These are phyloP conservation scores for Danio aesculapii DNA, from an alignment of 2,797 vertebrate genomes.

Conservation along the genomic window DNA sequence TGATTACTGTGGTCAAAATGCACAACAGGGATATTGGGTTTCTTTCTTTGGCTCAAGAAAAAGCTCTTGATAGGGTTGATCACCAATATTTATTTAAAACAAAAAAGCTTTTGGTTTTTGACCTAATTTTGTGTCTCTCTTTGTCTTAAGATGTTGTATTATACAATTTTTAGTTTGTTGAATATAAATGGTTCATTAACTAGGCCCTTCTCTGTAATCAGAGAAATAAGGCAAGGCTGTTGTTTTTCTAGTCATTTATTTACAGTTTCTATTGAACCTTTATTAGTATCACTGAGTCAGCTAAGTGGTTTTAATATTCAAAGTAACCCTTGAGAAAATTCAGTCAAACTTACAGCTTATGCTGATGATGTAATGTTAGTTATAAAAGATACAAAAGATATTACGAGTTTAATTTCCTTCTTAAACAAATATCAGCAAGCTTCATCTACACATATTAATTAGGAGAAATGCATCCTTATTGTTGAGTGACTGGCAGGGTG, in stretches of 20 bases:
- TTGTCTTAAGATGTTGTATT: neutral
- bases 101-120: neutral
- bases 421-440: neutral
- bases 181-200: neutral
- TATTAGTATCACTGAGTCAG: neutral
- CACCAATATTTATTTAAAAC: neutral
- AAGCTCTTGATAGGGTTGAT: constrained; percentile 8
- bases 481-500: neutral
- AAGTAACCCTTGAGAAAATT: no score
- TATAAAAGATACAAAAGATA: neutral
- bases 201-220: constrained; percentile 7
- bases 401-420: neutral
- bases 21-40: neutral
- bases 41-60: neutral
- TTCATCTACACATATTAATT: neutral
- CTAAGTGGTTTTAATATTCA: neutral
- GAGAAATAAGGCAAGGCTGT: neutral
- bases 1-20: neutral
- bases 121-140: neutral
- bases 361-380: neutral
- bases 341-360: constrained; percentile 1
- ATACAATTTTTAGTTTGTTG: neutral
- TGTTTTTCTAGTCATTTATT: neutral
- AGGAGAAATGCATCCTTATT: neutral
- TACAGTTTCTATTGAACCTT: neutral